Percentiles rank a stretch among this genome's conserved stretches.
These are phyloP conservation scores for Agapornis roseicollis DNA, from an alignment of 2,113 vertebrate species.

Conservation along the genomic window DNA sequence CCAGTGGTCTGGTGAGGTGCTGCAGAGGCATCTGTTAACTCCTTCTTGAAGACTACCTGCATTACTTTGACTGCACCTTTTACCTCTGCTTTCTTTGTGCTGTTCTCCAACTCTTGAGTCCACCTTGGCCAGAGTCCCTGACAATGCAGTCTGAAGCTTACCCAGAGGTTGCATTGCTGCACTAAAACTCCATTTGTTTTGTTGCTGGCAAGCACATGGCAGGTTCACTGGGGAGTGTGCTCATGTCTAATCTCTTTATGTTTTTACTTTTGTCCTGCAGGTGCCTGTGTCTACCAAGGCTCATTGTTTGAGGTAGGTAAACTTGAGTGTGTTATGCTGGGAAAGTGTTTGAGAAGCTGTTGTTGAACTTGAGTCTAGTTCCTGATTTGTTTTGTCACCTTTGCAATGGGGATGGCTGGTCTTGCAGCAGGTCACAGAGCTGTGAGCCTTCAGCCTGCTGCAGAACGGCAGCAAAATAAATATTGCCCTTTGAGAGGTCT, in stretches of 20 bases:
- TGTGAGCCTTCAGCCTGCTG: background rate
- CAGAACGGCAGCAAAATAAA: background rate
- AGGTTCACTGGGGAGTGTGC: background rate
- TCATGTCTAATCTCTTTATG: conserved; percentile 19
- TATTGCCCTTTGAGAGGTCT: background rate
- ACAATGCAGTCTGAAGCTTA: no score
- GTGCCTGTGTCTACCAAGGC: conserved; percentile 86
- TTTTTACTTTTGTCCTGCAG: conserved; percentile 68
- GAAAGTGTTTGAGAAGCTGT: background rate
- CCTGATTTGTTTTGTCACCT: background rate
- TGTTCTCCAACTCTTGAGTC: background rate
- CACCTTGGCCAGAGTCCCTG: background rate
- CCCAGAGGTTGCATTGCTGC: background rate
- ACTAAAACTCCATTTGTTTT: background rate
- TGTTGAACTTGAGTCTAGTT: background rate
- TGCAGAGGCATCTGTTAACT: background rate
- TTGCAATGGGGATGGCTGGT: no score
- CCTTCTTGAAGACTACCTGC: background rate
- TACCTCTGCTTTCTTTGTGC: background rate
- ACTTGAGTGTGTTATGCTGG: background rate
- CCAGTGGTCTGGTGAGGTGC: background rate
- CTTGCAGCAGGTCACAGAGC: background rate
- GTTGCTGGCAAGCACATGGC: background rate
- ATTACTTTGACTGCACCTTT: background rate
- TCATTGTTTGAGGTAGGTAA: conserved; percentile 84